Percentiles rank a stretch among this genome's conserved stretches.
Evolutionary conservation across 1,140 invertebrate species (phyloP).

Genomic region (Bilobella aurantiaca): DNA sequence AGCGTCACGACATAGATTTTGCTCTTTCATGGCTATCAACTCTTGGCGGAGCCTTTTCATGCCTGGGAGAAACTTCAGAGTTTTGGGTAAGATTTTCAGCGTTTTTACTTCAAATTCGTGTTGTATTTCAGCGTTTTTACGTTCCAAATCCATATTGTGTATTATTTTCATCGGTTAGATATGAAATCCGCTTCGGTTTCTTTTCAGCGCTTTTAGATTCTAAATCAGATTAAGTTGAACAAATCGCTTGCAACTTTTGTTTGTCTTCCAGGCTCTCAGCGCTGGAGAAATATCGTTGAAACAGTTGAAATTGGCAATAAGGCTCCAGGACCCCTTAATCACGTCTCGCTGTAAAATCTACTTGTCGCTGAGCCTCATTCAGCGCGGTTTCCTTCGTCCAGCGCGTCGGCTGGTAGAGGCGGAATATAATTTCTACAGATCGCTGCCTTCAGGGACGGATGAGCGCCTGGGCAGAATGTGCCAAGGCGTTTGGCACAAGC

Average conservation of each 20-base stretch:
- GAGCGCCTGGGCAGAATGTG: slow-evolving; percentile 61
- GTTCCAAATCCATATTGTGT: no score
- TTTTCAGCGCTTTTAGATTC: no score
- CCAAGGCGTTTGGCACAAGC: slow-evolving; percentile 67
- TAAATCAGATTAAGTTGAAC: no score
- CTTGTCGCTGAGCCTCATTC: slow-evolving; percentile 73
- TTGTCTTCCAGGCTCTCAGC: slow-evolving; percentile 67
- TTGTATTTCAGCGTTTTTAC: no score
- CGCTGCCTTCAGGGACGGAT: slow-evolving; percentile 27
- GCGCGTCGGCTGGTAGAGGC: slow-evolving; percentile 55
- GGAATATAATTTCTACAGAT: slow-evolving; percentile 51
- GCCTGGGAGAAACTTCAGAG: slow-evolving; percentile 71
- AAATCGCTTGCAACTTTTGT: no score
- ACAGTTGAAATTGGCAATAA: slow-evolving; percentile 66
- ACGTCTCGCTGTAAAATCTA: slow-evolving; percentile 70
- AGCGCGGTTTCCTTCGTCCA: slow-evolving; percentile 55
- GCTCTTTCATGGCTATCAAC: slow-evolving; percentile 91
- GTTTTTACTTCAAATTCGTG: background rate
- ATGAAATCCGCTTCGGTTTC: no score
- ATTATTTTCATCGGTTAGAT: no score
- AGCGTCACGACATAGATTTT: slow-evolving; percentile 48
- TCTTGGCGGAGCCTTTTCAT: slow-evolving; percentile 84
- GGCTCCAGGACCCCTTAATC: slow-evolving; percentile 66
- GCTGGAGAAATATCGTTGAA: slow-evolving; percentile 74
- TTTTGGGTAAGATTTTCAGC: slow-evolving; percentile 50